Base-by-base conservation (phyloP, 2,888 invertebrate genomes). In the Nematopogon swammerdamellus region DNA sequence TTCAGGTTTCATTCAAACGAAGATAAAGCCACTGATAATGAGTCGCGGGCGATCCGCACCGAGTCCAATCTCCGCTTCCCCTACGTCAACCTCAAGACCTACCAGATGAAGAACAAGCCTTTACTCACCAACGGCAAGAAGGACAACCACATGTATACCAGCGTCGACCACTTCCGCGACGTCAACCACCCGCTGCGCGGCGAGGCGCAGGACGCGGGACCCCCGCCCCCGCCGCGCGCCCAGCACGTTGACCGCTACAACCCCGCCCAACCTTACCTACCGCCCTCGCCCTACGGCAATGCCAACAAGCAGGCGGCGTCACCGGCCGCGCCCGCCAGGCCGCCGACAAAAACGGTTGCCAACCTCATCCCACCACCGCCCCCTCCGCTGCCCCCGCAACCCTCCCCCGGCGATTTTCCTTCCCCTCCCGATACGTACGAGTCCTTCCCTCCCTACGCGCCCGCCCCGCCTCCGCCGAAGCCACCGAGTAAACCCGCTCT, bases 231-330 rank as follows among this genome's bases (percentile, higher is more conserved):
- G 42, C 65, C 67, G 48, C 65, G 65, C 4, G n/a, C n/a, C n/a
- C n/a, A n/a, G n/a, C n/a, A n/a, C n/a, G 61, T 77, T 48, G 80
- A 81, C 52, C 66, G 80, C 17, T 81, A 75, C 54, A 80, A 80
- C 58, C 75, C 80, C n/a, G 79, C 79, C 3, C 76, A 79, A 55
- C 75, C 80, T 1, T 76, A 79, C 58, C 63, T 80, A 51, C 76
- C 76, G 1, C 64, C 63, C 43, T 59, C 61, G n/a, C 59, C 57
- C 17, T 73, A 72, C 51, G 70, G 70, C 8, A 62, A 58, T 51
- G 30, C 52, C 44, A 45, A 48, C 18, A 70, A 70, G 51, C 29
- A 36, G 16, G n/a, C n/a, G n/a, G n/a, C n/a, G n/a, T 43, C 43
- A 11, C 18, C 18, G 6, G 43, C 18, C 52, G 58, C 62, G n/a